phyloP scores from a whole-genome alignment of 2,888 invertebrate genomes.

The Mystacides longicornis region DNA sequence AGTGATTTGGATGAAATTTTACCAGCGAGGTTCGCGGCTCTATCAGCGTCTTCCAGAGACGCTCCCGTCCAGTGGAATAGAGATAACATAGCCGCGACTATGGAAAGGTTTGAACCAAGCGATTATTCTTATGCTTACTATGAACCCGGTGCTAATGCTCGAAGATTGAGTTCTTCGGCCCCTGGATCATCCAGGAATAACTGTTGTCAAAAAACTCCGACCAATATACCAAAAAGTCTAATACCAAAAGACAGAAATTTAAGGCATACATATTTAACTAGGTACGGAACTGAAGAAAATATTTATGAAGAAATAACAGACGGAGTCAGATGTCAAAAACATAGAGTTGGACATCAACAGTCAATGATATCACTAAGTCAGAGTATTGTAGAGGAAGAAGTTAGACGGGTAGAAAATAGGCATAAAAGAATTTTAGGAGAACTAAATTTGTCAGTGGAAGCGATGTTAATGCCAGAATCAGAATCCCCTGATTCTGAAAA shows the following conservation, averaged over 20 bases:
- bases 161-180: slow-evolving; percentile 59
- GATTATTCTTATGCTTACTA: slow-evolving; percentile 83
- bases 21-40: slow-evolving; percentile 44
- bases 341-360: slow-evolving; percentile 46
- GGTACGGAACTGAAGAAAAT: slow-evolving; percentile 79
- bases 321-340: slow-evolving; percentile 49
- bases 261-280: slow-evolving; percentile 65
- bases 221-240: slow-evolving; percentile 24
- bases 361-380: slow-evolving; percentile 62
- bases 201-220: slow-evolving; percentile 27
- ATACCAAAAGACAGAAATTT: slow-evolving; percentile 40
- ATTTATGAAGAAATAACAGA: slow-evolving; percentile 76
- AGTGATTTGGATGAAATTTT: slow-evolving; percentile 47
- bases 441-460: slow-evolving; percentile 80
- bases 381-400: slow-evolving; percentile 74
- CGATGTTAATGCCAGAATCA: slow-evolving; percentile 81
- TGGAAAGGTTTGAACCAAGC: slow-evolving; percentile 58
- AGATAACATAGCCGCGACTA: slow-evolving; percentile 56
- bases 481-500: slow-evolving; percentile 58
- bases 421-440: slow-evolving; percentile 79
- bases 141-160: slow-evolving; percentile 57
- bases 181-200: slow-evolving; percentile 46
- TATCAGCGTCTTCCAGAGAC: slow-evolving; percentile 35
- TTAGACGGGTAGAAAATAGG: slow-evolving; percentile 72
- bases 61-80: slow-evolving; percentile 53